Evolutionary conservation across 2,888 invertebrate species (phyloP).

Genomic region (Luperina testacea): DNA sequence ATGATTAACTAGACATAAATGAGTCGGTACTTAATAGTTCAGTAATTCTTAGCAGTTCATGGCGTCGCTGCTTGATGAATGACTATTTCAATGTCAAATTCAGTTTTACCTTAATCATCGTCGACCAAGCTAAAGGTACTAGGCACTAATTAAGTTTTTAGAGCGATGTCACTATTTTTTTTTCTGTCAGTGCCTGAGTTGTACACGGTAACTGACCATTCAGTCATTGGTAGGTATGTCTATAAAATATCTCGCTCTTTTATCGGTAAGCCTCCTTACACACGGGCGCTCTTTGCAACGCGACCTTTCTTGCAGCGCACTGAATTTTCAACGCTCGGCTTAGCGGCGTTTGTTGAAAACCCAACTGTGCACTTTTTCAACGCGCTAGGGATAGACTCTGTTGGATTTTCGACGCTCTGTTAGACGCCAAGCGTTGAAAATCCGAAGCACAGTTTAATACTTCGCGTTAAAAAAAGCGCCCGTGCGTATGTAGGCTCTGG

Average conservation of each 20-base stretch:
- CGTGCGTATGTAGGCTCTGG: not conserved
- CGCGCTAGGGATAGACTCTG: not conserved
- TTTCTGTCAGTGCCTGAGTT: conserved; percentile 27
- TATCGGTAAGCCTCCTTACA: conserved; percentile 28
- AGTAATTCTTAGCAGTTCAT: not conserved
- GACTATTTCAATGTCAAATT: conserved; percentile 24
- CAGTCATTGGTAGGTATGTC: conserved; percentile 53
- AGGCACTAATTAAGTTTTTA: conserved; percentile 37
- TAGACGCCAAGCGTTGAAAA: not conserved
- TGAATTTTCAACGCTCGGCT: not conserved
- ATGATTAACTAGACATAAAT: not conserved
- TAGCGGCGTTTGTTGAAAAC: not conserved
- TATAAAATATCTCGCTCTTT: conserved; percentile 53
- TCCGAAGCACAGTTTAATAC: not conserved
- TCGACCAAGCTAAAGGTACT: not conserved
- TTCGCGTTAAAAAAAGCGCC: conserved; percentile 1
- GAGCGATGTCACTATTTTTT: conserved; percentile 16
- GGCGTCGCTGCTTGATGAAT: not conserved
- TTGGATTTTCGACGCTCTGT: not conserved
- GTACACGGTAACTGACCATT: conserved; percentile 39
- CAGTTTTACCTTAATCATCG: conserved; percentile 7
- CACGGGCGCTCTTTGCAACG: not conserved
- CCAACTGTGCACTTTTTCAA: not conserved
- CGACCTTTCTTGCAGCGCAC: not conserved
- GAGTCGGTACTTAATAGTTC: not conserved